Conservation (phyloP, 2,113 vertebrate species). For the Penelope pileata region DNA sequence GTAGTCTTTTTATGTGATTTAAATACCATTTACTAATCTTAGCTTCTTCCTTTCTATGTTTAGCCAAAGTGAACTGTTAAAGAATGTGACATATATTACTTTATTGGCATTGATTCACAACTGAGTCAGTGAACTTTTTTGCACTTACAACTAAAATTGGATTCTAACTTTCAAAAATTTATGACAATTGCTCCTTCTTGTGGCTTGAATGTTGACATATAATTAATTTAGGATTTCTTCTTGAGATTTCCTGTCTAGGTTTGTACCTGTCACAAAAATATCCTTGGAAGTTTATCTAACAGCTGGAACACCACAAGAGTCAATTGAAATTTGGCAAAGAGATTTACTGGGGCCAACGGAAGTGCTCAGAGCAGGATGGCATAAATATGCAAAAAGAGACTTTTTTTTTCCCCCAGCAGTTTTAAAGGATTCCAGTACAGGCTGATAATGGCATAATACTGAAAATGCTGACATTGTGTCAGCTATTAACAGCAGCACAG, state of each 20-base stretch:
- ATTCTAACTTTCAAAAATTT: conserved; percentile 75
- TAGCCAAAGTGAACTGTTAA: conserved; percentile 74
- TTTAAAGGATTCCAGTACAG: conserved; percentile 27
- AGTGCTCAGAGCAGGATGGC: conserved; percentile 61
- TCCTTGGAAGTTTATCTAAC: conserved; percentile 77
- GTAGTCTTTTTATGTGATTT: conserved; percentile 40
- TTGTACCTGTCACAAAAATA: conserved; percentile 82
- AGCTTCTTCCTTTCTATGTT: conserved; percentile 58
- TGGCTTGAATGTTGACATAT: conserved; percentile 81
- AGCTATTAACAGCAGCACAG: conserved; percentile 5
- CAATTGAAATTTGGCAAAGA: conserved; percentile 39
- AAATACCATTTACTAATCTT: conserved; percentile 45
- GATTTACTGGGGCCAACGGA: conserved; percentile 64
- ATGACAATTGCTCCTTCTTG: conserved; percentile 83
- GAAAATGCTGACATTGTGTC: conserved; percentile 27
- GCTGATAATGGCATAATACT: conserved; percentile 19
- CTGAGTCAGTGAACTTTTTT: conserved; percentile 68
- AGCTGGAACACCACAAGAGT: conserved; percentile 59
- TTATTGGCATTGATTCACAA: conserved; percentile 71
- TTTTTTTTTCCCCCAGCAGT: not conserved
- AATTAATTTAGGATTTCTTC: conserved; percentile 82
- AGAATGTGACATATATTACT: conserved; percentile 77
- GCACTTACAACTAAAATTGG: conserved; percentile 72
- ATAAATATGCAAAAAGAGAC: conserved; percentile 61
- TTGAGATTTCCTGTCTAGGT: conserved; percentile 75